Base-by-base conservation (phyloP, 2,888 invertebrate genomes). In the Lochmaea crataegi region DNA sequence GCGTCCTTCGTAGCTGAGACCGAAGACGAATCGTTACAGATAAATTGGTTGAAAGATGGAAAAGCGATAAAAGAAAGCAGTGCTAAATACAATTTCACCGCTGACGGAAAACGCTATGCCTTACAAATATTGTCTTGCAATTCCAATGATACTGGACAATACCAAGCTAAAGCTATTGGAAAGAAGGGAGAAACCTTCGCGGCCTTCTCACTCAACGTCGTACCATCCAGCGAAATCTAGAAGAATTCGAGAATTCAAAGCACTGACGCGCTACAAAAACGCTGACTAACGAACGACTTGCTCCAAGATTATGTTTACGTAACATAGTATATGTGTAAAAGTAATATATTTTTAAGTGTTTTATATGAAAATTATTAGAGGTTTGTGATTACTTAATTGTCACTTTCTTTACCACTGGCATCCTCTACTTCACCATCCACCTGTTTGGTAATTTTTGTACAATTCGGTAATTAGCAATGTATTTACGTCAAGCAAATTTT, bases 1-100 rank as follows among this genome's bases (percentile, higher is more conserved):
- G 94, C 93, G 76, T 91, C 91, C 80, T 96, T 96, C 88, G 92
- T 90, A 83, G 93, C 95, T 84, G 94, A 94, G 88, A 90, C 94
- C 84, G 94, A 95, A 81, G 90, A 90, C 87, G 91, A 91, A 77
- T 90, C 92, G 80, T 88, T 93, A 80, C 91, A 92, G 85, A 88
- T 93, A 71, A 90, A 90, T 80, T 98, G 98, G 97, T 89, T 95
- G 84, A 97, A 97, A 89, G 97, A 98, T 89, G 96, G 96, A 82
- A 95, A 95, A 84, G 92, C 93, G 71, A 91, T 98, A 80, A 94
- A 95, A 85, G 96, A 96, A 85, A 90, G 90, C 64, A 91, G 91
- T 80, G 88, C 92, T 73, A 91, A 94, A 84, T 95, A 94, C 86
- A 92, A 93, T 84, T 94, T 96, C 87, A 94, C 93, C 75, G 93